Conservation (phyloP, 2,888 invertebrate species). For the Aproaerema taeniolella region DNA sequence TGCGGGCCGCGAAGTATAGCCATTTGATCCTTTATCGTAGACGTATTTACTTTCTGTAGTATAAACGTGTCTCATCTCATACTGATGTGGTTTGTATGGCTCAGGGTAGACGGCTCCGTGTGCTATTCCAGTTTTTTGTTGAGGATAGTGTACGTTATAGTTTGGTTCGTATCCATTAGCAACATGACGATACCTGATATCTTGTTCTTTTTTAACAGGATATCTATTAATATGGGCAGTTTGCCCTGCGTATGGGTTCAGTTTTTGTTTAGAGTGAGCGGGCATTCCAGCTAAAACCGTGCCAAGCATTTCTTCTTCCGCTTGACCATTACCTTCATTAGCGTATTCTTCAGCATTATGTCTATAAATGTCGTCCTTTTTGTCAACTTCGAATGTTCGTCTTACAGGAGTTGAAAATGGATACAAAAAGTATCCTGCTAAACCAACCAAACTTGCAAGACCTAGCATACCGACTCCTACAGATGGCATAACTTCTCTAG, state of each 20-base stretch:
- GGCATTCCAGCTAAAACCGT: slow-evolving; percentile 86
- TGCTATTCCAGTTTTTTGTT: slow-evolving; percentile 69
- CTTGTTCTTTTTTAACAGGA: slow-evolving; percentile 61
- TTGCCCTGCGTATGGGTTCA: slow-evolving; percentile 67
- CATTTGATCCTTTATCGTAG: slow-evolving; percentile 46
- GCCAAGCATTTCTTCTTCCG: slow-evolving; percentile 86
- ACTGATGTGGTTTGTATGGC: slow-evolving; percentile 54
- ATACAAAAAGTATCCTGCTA: slow-evolving; percentile 87
- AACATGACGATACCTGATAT: slow-evolving; percentile 64
- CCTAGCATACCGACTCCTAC: slow-evolving; percentile 88
- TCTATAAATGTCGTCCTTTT: slow-evolving; percentile 80
- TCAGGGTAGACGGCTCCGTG: slow-evolving; percentile 67
- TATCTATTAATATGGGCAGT: slow-evolving; percentile 54
- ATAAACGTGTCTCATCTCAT: slow-evolving; percentile 62
- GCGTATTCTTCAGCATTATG: slow-evolving; percentile 83
- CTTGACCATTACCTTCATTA: slow-evolving; percentile 81
- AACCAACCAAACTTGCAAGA: slow-evolving; percentile 83
- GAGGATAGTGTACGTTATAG: slow-evolving; percentile 60
- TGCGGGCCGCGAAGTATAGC: slow-evolving; percentile 52
- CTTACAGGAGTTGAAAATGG: slow-evolving; percentile 83
- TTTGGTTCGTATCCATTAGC: slow-evolving; percentile 56
- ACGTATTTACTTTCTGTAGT: slow-evolving; percentile 57
- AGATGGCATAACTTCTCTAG: slow-evolving; percentile 88
- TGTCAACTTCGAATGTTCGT: slow-evolving; percentile 81
- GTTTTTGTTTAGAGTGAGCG: slow-evolving; percentile 60